Percentiles rank a stretch among this genome's conserved stretches.
These are phyloP conservation scores for Ursus arctos DNA, from an alignment of 2,113 vertebrate species.

Conservation along the genomic window DNA sequence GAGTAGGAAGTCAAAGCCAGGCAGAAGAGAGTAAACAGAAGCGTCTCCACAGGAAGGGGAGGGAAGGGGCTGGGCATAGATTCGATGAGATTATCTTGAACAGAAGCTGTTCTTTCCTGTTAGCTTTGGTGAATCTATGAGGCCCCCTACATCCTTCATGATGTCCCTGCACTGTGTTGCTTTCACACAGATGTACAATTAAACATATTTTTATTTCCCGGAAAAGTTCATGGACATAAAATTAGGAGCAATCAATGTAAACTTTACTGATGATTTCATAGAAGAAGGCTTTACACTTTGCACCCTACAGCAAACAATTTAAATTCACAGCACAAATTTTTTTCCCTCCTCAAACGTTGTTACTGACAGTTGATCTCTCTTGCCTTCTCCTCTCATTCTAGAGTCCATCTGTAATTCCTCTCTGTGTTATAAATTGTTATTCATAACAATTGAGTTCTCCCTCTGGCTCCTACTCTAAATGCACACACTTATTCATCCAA, in stretches of 20 bases:
- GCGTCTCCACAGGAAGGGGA: neutral
- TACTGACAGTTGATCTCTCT: neutral
- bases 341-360: neutral
- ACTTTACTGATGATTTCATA: neutral
- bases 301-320: neutral
- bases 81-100: neutral
- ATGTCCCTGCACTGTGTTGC: neutral
- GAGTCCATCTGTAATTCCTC: neutral
- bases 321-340: neutral
- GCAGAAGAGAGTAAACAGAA: neutral
- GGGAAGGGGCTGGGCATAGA: accelerated
- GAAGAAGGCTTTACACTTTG: neutral
- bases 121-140: neutral
- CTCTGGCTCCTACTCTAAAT: neutral
- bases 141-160: neutral
- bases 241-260: neutral
- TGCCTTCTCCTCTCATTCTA: neutral
- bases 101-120: neutral
- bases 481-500: neutral
- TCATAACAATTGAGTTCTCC: neutral
- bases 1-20: neutral
- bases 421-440: neutral
- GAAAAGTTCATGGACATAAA: neutral
- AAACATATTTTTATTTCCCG: neutral
- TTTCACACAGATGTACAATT: neutral